A percentile compares a stretch with the other conserved stretches of the same genome.
These are phyloP conservation scores for Hestina assimilis DNA, from an alignment of 1,140 invertebrate species.

Conservation along the genomic window DNA sequence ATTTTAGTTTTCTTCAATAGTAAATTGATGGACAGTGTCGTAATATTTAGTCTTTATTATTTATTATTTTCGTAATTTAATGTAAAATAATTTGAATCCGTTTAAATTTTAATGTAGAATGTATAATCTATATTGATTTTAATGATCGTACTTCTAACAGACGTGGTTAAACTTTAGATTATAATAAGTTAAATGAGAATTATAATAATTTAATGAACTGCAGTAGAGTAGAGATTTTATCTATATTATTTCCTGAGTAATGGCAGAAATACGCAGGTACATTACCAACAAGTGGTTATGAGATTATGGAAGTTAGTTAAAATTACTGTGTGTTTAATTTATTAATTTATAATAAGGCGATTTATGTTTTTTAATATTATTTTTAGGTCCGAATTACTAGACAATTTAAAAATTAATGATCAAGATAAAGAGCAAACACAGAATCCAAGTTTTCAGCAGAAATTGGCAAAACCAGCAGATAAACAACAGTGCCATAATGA, in stretches of 20 bases:
- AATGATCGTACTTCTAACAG: not conserved
- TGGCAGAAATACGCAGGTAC: conserved; percentile 36
- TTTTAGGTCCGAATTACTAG: conserved; percentile 70
- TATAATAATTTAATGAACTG: not conserved
- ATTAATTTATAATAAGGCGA: conserved; percentile 2
- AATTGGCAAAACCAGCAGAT: conserved; percentile 47
- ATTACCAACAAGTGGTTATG: conserved; percentile 28
- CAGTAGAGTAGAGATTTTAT: not conserved
- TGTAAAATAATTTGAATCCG: too few relatives aligned
- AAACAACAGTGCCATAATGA: conserved; percentile 47
- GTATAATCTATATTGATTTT: not conserved
- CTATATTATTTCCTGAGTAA: conserved; percentile 19
- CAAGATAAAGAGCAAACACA: conserved; percentile 62
- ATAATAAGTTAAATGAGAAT: not conserved
- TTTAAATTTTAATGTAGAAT: too few relatives aligned
- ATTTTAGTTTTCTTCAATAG: too few relatives aligned
- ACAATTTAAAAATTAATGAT: conserved; percentile 66
- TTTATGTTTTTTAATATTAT: conserved; percentile 15
- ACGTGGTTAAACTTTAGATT: too few relatives aligned
- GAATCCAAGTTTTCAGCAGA: conserved; percentile 47
- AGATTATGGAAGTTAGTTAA: conserved; percentile 26
- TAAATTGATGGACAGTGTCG: too few relatives aligned
- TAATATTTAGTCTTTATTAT: too few relatives aligned
- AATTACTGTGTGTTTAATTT: conserved; percentile 14
- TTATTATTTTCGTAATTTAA: too few relatives aligned